phyloP scores from a whole-genome alignment of 2,113 vertebrate genomes.

The Peucedramus taeniatus region DNA sequence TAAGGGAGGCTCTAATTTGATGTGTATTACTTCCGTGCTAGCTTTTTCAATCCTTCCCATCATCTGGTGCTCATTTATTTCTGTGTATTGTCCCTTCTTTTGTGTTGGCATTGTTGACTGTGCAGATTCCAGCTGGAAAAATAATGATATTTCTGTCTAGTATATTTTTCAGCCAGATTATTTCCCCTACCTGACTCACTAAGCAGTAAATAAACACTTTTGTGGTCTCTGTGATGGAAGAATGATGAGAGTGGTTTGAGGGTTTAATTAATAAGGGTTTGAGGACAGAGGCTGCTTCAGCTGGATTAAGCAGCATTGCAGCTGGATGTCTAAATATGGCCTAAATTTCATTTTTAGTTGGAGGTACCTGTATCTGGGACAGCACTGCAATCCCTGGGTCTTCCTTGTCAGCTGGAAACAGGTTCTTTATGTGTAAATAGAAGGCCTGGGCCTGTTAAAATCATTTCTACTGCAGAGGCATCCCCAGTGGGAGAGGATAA shows the following conservation, averaged over 20 bases:
- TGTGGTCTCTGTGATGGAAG: background rate
- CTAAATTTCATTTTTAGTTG: background rate
- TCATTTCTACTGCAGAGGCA: background rate
- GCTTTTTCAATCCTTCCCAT: background rate
- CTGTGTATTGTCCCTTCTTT: constrained; percentile 15
- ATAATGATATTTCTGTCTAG: constrained; percentile 20
- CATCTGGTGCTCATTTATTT: constrained; percentile 14
- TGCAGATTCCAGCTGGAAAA: constrained; percentile 45
- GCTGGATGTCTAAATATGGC: background rate
- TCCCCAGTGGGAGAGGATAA: background rate
- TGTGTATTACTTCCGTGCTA: background rate
- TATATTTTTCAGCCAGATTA: background rate
- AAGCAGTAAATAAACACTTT: constrained; percentile 24
- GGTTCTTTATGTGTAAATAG: background rate
- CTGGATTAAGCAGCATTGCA: background rate
- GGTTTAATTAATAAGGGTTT: background rate
- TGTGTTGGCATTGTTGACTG: constrained; percentile 21
- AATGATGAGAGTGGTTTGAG: background rate
- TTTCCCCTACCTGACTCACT: constrained; percentile 29
- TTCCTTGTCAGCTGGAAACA: background rate
- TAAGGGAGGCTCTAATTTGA: background rate
- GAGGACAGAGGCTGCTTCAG: background rate
- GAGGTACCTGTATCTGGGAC: background rate
- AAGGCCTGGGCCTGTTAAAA: background rate
- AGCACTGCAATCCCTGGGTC: background rate